phyloP scores from a whole-genome alignment of 2,888 invertebrate species.

The Agrochola macilenta region DNA sequence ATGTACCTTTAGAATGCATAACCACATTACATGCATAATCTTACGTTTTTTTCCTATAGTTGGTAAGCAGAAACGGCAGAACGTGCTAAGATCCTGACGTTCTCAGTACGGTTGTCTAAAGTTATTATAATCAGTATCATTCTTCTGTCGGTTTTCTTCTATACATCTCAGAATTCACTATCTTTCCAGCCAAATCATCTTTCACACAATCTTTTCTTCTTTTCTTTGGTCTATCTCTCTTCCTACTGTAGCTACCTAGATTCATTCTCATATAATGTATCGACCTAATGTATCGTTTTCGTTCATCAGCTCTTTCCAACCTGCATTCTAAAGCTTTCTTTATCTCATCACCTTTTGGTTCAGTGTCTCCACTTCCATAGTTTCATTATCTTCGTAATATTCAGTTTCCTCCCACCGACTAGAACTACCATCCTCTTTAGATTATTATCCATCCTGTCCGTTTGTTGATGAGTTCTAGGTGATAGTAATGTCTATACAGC shows the following conservation, averaged over 20 bases:
- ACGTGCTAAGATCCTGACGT: not conserved
- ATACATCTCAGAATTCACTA: not conserved
- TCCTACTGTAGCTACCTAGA: not conserved
- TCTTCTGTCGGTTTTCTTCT: too few species aligned
- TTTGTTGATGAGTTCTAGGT: too few species aligned
- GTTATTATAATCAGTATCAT: not conserved
- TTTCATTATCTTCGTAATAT: not conserved
- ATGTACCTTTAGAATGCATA: constrained; percentile 26
- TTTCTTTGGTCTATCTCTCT: not conserved
- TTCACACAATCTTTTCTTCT: not conserved
- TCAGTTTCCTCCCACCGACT: not conserved
- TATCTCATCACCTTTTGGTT: not conserved
- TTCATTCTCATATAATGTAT: not conserved
- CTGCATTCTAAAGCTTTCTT: not conserved
- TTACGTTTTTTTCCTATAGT: not conserved
- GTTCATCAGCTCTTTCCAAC: not conserved
- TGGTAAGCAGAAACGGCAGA: not conserved
- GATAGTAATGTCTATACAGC: not conserved
- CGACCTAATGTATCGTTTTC: not conserved
- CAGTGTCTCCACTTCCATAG: not conserved
- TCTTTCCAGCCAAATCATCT: not conserved
- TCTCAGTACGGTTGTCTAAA: not conserved
- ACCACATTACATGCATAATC: constrained; percentile 26
- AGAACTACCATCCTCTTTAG: not conserved
- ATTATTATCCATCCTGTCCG: not conserved